phyloP scores from a whole-genome alignment of 2,888 invertebrate genomes.

The Synanthedon formicaeformis region DNA sequence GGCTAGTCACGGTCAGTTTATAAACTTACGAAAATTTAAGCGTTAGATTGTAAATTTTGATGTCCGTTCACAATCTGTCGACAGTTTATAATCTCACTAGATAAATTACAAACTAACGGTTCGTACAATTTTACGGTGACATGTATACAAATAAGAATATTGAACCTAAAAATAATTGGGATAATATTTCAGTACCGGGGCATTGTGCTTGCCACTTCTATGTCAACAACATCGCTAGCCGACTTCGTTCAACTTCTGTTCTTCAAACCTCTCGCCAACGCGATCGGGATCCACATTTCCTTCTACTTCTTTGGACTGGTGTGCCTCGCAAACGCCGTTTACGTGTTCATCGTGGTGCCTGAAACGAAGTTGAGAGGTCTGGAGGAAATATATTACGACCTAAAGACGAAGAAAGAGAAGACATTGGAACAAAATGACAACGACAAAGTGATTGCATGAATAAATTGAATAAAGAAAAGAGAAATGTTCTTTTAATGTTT shows the following conservation, averaged over 20 bases:
- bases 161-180: too few species aligned
- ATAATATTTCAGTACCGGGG: conserved; percentile 46
- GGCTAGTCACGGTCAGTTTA: too few species aligned
- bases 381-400: conserved; percentile 37
- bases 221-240: conserved; percentile 31
- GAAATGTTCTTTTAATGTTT: too few species aligned
- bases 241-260: conserved; percentile 43
- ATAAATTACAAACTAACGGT: too few species aligned
- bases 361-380: conserved; percentile 38
- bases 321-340: conserved; percentile 30
- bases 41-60: too few species aligned
- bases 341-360: conserved; percentile 33
- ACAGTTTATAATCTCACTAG: too few species aligned
- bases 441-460: not conserved
- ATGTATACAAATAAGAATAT: too few species aligned
- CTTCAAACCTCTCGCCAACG: conserved; percentile 40
- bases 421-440: not conserved
- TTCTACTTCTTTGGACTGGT: conserved; percentile 42
- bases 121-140: too few species aligned
- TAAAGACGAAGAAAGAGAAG: conserved; percentile 40
- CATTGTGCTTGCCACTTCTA: conserved; percentile 40
- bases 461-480: not conserved
- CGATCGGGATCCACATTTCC: conserved; percentile 33
- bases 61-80: too few species aligned
- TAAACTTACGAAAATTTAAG: too few species aligned